A percentile compares a stretch with the other conserved stretches of the same genome.
Conservation (phyloP, 1,140 invertebrate genomes). For the Sitophilus oryzae region DNA sequence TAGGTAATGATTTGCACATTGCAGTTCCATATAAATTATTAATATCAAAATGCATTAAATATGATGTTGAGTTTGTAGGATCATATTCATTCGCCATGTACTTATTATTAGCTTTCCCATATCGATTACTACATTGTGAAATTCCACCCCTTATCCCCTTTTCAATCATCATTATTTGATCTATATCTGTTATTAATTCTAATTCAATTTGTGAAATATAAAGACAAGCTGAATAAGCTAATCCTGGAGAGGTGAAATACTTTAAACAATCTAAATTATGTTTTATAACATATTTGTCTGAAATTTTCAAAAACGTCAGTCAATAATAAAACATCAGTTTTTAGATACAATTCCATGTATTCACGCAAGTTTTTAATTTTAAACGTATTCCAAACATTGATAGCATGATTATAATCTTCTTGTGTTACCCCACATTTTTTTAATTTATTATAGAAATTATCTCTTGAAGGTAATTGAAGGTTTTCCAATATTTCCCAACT, state of each 20-base stretch:
- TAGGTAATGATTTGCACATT: constrained; percentile 46
- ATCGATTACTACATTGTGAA: constrained; percentile 36
- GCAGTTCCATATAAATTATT: constrained; percentile 47
- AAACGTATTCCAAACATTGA: constrained; percentile 48
- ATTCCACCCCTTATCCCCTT: too few species aligned
- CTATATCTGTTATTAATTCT: constrained; percentile 38
- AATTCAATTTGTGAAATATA: too few species aligned
- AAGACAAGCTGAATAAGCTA: too few species aligned
- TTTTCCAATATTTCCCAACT: constrained; percentile 5
- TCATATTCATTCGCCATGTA: constrained; percentile 43
- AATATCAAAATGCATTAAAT: too few species aligned
- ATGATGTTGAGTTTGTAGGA: too few species aligned
- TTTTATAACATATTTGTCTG: constrained; percentile 32
- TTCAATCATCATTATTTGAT: constrained; percentile 39
- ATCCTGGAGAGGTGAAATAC: too few species aligned
- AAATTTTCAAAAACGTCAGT: constrained; percentile 46
- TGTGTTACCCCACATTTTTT: constrained; percentile 35
- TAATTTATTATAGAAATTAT: constrained; percentile 40
- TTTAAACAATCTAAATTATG: too few species aligned
- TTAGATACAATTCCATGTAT: too few species aligned
- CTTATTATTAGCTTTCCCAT: constrained; percentile 42
- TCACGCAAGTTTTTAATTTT: constrained; percentile 36
- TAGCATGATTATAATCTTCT: constrained; percentile 41
- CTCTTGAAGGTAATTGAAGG: constrained; percentile 1
- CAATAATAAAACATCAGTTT: too few species aligned